These are phyloP conservation scores for Drosophila mettleri DNA, from an alignment of 2,888 invertebrate genomes.

Conservation along the genomic window DNA sequence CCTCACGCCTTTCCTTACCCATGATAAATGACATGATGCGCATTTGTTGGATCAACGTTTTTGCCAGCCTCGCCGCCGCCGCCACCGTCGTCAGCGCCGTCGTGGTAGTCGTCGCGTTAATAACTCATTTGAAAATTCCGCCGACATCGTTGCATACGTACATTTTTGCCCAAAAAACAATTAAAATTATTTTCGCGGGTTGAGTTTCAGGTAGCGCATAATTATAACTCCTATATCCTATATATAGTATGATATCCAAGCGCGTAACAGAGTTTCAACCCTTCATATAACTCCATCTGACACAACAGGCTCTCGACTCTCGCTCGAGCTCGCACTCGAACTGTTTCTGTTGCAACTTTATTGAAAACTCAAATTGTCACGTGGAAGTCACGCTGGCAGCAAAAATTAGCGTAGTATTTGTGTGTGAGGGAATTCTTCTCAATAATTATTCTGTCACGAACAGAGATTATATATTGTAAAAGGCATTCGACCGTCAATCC, in stretches of 20 bases:
- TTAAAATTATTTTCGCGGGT: conserved; percentile 74
- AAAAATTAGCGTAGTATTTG: conserved; percentile 5
- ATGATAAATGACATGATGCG: conserved; percentile 82
- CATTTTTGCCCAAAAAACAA: conserved; percentile 74
- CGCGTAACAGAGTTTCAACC: conserved; percentile 54
- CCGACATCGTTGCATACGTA: conserved; percentile 65
- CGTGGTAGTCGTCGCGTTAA: conserved; percentile 70
- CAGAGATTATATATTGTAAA: conserved; percentile 39
- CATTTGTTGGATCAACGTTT: conserved; percentile 68
- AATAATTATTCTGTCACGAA: conserved; percentile 75
- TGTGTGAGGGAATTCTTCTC: conserved; percentile 26
- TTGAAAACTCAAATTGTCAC: conserved; percentile 27
- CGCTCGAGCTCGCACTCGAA: neutral
- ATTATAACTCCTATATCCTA: conserved; percentile 55
- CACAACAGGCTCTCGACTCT: neutral
- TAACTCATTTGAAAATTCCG: conserved; percentile 84
- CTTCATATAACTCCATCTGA: conserved; percentile 37
- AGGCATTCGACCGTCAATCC: neutral
- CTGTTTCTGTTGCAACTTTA: conserved; percentile 22
- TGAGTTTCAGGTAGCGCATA: conserved; percentile 59
- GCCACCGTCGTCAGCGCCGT: neutral
- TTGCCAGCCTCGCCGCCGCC: conserved; percentile 1
- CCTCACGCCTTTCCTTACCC: conserved; percentile 55
- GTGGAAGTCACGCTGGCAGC: conserved; percentile 25
- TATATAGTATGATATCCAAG: conserved; percentile 34